A percentile compares a stretch with the other conserved stretches of the same genome.
Evolutionary conservation across 2,888 invertebrate genomes (phyloP).

Genomic region (Sialis lutaria): DNA sequence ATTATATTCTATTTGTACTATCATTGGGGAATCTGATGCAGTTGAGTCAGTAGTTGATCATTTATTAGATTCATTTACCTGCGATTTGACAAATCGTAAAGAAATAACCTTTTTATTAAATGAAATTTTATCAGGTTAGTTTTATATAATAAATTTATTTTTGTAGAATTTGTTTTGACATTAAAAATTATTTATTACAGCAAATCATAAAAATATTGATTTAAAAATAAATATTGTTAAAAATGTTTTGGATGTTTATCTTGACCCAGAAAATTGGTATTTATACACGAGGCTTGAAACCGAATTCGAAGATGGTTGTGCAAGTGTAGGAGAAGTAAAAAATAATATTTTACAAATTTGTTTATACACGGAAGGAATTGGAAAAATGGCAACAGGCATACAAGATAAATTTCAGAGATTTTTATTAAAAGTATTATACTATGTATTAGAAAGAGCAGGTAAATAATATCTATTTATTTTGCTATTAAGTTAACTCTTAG

Average conservation of each 20-base stretch:
- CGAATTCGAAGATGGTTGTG: slow-evolving; percentile 15
- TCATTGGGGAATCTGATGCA: slow-evolving; percentile 36
- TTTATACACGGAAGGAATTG: slow-evolving; percentile 51
- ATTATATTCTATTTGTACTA: slow-evolving; percentile 33
- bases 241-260: slow-evolving; percentile 23
- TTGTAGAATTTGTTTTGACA: neutral
- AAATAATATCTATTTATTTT: slow-evolving; percentile 9
- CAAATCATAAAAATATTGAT: neutral
- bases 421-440: slow-evolving; percentile 46
- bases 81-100: slow-evolving; percentile 31
- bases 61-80: slow-evolving; percentile 37
- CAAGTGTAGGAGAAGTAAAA: slow-evolving; percentile 29
- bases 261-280: slow-evolving; percentile 34
- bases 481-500: neutral
- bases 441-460: slow-evolving; percentile 56
- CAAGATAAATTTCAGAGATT: slow-evolving; percentile 35
- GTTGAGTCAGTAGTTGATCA: slow-evolving; percentile 39
- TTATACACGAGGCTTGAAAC: slow-evolving; percentile 24
- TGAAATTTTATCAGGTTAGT: slow-evolving; percentile 30
- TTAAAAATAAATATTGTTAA: slow-evolving; percentile 8
- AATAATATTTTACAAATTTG: slow-evolving; percentile 48
- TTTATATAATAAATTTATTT: neutral
- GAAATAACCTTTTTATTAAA: slow-evolving; percentile 45
- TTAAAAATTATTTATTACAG: neutral
- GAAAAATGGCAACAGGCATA: slow-evolving; percentile 37